Base-by-base conservation (phyloP, 2,113 vertebrate genomes). In the Rhinopomastus cyanomelas region DNA sequence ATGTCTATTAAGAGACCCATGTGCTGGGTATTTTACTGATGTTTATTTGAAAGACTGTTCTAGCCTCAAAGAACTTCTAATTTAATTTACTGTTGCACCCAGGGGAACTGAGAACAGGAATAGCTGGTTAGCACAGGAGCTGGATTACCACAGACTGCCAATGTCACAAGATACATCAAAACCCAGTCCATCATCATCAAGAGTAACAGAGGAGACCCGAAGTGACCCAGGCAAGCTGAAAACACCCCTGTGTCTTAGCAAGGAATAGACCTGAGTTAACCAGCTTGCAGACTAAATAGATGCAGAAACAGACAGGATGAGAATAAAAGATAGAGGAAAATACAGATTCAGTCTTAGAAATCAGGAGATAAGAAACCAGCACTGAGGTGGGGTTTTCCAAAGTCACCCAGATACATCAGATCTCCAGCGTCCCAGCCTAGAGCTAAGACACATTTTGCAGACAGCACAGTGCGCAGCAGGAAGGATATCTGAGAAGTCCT, bases 11-110 rank as follows among this genome's bases (percentile, higher is more conserved):
- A 42, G 66, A 78, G 42, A 81, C 26, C 26, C 48, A 9, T 8
- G 48, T 73, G 62, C 57, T 84, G 42, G 52, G 22, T 81, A 62
- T 72, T 68, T 81, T 69, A 95, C 57, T 61, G 46, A 84, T 95
- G 73, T 81, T 90, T 84, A 76, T 94, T 94, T 93, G 74, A 92
- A 89, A 95, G 87, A 76, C 69, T 53, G 55, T 37, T 62, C 62
- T 84, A 84, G 46, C 69, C 59, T 83, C 42, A 51, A 75, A 84
- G 83, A 71, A 21, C 53, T 77, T 83, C 53, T 56, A 92, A 92
- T 95, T 88, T 91, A 84, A 92, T 95, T 88, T 91, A 84, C 51
- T 79, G 69, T 22, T 76, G 37, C 42, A 73, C 83, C 30, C 85
- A 21, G 9, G 93, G 84, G 88, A 88, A 34, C 27, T 56, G 57